Percentiles rank a stretch among this genome's conserved stretches.
These are phyloP conservation scores for Penelope pileata DNA, from an alignment of 2,113 vertebrate genomes.

Conservation along the genomic window DNA sequence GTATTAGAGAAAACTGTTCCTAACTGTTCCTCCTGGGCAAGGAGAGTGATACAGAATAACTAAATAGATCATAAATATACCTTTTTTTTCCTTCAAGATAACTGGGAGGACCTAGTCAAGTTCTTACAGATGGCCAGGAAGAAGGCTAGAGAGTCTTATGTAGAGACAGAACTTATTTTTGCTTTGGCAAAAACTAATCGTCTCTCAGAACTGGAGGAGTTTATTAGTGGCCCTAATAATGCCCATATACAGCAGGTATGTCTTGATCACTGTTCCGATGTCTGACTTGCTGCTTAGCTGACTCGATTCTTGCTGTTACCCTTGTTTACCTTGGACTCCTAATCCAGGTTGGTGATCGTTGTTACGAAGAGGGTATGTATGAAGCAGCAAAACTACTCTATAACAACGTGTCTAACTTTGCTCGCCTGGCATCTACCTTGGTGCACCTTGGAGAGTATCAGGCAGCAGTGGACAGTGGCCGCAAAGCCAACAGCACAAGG, in stretches of 20 bases:
- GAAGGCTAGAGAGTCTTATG: constrained; percentile 87
- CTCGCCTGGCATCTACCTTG: constrained; percentile 87
- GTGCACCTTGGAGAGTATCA: constrained; percentile 91
- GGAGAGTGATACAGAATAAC: not conserved
- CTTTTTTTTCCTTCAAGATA: constrained; percentile 78
- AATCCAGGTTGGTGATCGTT: constrained; percentile 88
- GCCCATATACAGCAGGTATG: constrained; percentile 92
- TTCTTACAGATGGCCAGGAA: constrained; percentile 94
- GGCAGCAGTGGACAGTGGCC: constrained; percentile 90
- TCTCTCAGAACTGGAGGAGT: constrained; percentile 90
- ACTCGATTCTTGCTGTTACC: not conserved
- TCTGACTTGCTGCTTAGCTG: not conserved
- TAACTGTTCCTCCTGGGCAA: not conserved
- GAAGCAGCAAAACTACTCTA: constrained; percentile 90
- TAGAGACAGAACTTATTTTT: constrained; percentile 93
- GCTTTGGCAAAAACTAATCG: constrained; percentile 91
- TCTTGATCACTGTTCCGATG: not conserved
- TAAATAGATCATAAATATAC: not conserved
- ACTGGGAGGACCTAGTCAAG: constrained; percentile 94
- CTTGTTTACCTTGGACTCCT: not conserved
- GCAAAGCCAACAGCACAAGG: constrained; percentile 90
- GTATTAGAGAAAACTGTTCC: not conserved
- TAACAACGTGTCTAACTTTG: constrained; percentile 91
- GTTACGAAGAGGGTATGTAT: constrained; percentile 89
- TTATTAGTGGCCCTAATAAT: constrained; percentile 90